Evolutionary conservation across 2,888 invertebrate genomes (phyloP).

Genomic region (Pseudococcus viburni): DNA sequence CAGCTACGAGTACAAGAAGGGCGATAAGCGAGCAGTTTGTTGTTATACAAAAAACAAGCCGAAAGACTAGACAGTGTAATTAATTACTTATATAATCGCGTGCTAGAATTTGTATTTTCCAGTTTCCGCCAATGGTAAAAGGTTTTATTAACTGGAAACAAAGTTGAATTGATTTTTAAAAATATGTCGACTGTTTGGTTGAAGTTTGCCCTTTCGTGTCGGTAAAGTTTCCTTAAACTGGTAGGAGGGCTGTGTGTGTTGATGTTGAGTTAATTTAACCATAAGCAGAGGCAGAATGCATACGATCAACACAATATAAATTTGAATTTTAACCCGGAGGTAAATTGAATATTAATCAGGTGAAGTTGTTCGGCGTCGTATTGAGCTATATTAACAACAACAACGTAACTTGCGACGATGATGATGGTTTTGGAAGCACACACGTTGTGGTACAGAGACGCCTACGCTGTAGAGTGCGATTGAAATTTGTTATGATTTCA

Average conservation of each 20-base stretch:
- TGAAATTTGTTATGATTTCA: conserved; percentile 3
- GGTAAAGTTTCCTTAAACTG: conserved; percentile 18
- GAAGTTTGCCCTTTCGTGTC: background rate
- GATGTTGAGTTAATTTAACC: background rate
- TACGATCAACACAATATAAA: conserved; percentile 19
- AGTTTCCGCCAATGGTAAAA: background rate
- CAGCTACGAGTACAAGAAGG: background rate
- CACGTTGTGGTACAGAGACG: background rate
- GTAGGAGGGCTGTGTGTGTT: background rate
- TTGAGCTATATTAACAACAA: background rate
- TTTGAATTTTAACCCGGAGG: conserved; percentile 17
- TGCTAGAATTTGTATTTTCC: background rate
- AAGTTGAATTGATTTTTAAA: conserved; percentile 24
- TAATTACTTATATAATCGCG: conserved; percentile 26
- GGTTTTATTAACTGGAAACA: conserved; percentile 22
- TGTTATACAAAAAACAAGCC: background rate
- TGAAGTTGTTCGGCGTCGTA: background rate
- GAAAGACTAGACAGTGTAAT: background rate
- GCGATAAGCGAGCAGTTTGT: background rate
- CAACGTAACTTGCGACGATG: background rate
- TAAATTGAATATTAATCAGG: conserved; percentile 48
- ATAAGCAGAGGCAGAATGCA: background rate
- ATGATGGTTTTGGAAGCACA: background rate
- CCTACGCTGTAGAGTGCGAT: background rate
- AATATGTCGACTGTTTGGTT: background rate